Evolutionary conservation across 2,888 invertebrate species (phyloP).

Genomic region (Stenchaetothrips biformis): DNA sequence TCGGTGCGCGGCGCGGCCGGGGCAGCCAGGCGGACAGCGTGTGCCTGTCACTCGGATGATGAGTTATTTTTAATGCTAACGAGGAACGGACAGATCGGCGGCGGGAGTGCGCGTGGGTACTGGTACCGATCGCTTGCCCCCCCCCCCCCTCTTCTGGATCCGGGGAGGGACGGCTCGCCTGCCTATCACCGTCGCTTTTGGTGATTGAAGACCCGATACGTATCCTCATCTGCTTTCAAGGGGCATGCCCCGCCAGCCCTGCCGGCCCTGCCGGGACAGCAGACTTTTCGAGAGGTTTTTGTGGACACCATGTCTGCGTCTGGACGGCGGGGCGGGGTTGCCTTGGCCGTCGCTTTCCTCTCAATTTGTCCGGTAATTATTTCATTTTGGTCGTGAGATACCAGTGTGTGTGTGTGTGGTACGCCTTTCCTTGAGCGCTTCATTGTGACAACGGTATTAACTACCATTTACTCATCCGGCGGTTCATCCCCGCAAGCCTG

Average conservation of each 20-base stretch:
- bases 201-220: conserved; percentile 20
- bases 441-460: too few relatives aligned
- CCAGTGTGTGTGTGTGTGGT: background rate
- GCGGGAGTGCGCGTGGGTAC: background rate
- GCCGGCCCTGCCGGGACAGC: too few relatives aligned
- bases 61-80: conserved; percentile 17
- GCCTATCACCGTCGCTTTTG: conserved; percentile 4
- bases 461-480: too few relatives aligned
- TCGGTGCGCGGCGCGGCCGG: too few relatives aligned
- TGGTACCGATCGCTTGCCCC: background rate
- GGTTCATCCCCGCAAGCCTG: too few relatives aligned
- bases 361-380: background rate
- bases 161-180: too few relatives aligned
- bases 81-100: conserved; percentile 17
- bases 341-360: too few relatives aligned
- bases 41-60: background rate
- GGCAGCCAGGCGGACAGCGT: too few relatives aligned
- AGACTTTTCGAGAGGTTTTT: background rate
- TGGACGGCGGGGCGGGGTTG: background rate
- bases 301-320: background rate
- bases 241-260: too few relatives aligned
- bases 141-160: background rate
- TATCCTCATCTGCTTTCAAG: background rate
- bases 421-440: too few relatives aligned
- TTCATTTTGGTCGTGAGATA: background rate